These are phyloP conservation scores for Prionailurus bengalensis DNA, from an alignment of 2,113 vertebrate species.

Conservation along the genomic window DNA sequence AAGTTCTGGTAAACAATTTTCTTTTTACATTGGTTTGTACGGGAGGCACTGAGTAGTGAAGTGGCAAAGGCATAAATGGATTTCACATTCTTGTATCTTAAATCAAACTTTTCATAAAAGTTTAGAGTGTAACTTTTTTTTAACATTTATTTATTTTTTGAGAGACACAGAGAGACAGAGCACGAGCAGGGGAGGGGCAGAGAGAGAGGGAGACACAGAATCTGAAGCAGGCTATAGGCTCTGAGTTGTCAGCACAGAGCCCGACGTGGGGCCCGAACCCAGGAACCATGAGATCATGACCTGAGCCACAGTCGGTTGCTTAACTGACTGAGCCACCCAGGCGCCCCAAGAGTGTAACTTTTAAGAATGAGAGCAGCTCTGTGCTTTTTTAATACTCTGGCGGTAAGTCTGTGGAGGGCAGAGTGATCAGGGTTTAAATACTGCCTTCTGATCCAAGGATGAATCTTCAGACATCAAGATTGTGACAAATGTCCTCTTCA, in stretches of 20 bases:
- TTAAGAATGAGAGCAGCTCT: not conserved
- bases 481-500: not conserved
- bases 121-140: not conserved
- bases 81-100: constrained; percentile 48
- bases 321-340: too few relatives aligned
- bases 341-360: not conserved
- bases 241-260: too few relatives aligned
- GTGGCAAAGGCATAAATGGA: not conserved
- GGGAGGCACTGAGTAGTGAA: not conserved
- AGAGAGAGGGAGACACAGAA: too few relatives aligned
- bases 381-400: not conserved
- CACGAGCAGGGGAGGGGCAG: too few relatives aligned
- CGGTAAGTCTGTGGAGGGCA: not conserved
- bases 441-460: not conserved
- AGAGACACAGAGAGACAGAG: too few relatives aligned
- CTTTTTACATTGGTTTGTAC: not conserved
- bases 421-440: not conserved
- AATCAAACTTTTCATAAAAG: not conserved
- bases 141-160: too few relatives aligned
- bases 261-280: too few relatives aligned
- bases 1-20: not conserved
- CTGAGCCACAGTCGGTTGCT: too few relatives aligned
- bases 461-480: not conserved
- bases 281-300: too few relatives aligned
- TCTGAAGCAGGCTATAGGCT: too few relatives aligned